Evolutionary conservation across 1,140 invertebrate genomes (phyloP).

Genomic region (Drosophila aff.): DNA sequence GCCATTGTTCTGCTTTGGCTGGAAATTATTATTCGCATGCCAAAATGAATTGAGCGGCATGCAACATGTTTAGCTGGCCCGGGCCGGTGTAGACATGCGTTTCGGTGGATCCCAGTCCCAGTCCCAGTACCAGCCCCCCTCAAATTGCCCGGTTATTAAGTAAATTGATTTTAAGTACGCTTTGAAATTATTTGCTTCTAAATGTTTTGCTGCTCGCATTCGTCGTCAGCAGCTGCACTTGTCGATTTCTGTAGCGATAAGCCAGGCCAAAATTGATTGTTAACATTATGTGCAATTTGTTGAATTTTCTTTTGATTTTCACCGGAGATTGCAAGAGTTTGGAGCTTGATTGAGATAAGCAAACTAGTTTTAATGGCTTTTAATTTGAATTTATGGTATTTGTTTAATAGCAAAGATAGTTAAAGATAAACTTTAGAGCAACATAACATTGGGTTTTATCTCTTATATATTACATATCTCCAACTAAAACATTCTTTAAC

Average conservation of each 20-base stretch:
- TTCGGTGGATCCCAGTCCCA: constrained; percentile 1
- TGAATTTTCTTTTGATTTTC: constrained; percentile 57
- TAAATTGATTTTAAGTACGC: constrained; percentile 85
- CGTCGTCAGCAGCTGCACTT: constrained; percentile 40
- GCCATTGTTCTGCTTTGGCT: constrained; percentile 82
- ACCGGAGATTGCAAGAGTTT: constrained; percentile 54
- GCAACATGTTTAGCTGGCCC: constrained; percentile 75
- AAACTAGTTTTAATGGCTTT: neutral
- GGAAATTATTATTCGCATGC: constrained; percentile 81
- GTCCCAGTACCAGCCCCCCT: constrained; percentile 20
- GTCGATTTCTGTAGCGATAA: constrained; percentile 40
- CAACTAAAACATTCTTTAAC: too few species aligned
- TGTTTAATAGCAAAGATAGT: neutral
- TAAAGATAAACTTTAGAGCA: neutral
- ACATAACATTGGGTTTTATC: too few species aligned
- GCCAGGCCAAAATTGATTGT: constrained; percentile 68
- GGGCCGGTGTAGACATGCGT: constrained; percentile 37
- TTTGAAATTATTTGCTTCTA: constrained; percentile 81
- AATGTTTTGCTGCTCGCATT: constrained; percentile 73
- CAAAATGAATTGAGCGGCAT: constrained; percentile 81
- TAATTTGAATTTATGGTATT: neutral
- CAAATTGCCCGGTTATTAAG: constrained; percentile 84
- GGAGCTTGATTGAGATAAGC: neutral
- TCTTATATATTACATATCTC: too few species aligned
- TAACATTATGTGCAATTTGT: constrained; percentile 73